Evolutionary conservation across 2,797 vertebrate species (phyloP).

Genomic region (Gouania willdenowi): DNA sequence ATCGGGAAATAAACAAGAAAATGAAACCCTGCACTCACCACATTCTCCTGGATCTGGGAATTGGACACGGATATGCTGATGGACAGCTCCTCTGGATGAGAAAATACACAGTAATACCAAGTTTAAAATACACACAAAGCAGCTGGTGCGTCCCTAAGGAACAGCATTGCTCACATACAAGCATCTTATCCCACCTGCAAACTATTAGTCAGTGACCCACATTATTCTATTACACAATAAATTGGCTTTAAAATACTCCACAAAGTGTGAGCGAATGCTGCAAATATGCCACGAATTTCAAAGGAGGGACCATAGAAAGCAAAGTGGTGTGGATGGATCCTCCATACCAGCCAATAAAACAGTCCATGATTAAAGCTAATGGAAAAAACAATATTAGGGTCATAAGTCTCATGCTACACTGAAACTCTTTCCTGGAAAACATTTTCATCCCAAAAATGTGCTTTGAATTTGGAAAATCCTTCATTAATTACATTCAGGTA

Average conservation of each 20-base stretch:
- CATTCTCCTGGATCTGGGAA: slow-evolving; percentile 96
- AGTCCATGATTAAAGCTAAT: slow-evolving; percentile 11
- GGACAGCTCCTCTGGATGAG: slow-evolving; percentile 87
- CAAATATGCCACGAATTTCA: slow-evolving; percentile 53
- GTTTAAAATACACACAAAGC: slow-evolving; percentile 25
- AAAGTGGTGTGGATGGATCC: slow-evolving; percentile 8
- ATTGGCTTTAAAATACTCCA: slow-evolving; percentile 50
- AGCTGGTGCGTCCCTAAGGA: slow-evolving; percentile 17
- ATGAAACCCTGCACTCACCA: slow-evolving; percentile 79
- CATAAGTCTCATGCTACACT: background rate
- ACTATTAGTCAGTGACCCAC: slow-evolving; percentile 37
- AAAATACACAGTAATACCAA: slow-evolving; percentile 53
- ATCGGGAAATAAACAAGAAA: background rate
- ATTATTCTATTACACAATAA: slow-evolving; percentile 57
- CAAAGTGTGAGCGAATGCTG: slow-evolving; percentile 42
- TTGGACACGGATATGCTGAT: slow-evolving; percentile 97
- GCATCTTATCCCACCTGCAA: slow-evolving; percentile 44
- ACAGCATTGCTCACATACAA: slow-evolving; percentile 19
- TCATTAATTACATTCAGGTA: too few relatives aligned
- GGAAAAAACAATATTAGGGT: slow-evolving; percentile 1
- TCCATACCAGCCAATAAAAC: slow-evolving; percentile 3
- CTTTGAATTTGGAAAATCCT: too few relatives aligned
- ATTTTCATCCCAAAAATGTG: background rate
- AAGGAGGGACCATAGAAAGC: slow-evolving; percentile 28
- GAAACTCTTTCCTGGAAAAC: background rate